phyloP scores from a whole-genome alignment of 2,888 invertebrate genomes.

The Phalera bucephala region DNA sequence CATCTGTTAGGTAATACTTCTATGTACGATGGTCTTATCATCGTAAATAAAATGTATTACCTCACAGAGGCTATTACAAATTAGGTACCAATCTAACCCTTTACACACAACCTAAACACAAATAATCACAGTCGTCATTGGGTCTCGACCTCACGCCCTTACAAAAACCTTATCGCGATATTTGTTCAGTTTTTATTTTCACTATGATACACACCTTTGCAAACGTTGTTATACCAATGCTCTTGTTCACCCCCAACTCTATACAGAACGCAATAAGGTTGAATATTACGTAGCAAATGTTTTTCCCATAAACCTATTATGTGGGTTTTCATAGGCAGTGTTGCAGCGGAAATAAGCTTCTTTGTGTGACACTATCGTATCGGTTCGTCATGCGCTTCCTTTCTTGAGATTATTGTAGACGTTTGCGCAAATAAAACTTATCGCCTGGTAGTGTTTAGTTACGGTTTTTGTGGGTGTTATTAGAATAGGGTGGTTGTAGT shows the following conservation, averaged over 20 bases:
- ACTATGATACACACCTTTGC: constrained; percentile 65
- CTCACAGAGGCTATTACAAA: constrained; percentile 35
- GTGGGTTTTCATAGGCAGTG: constrained; percentile 58
- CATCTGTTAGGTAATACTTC: no score
- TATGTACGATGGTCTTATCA: no score
- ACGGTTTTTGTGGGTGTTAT: constrained; percentile 23
- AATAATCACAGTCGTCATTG: constrained; percentile 61
- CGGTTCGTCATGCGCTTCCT: constrained; percentile 78
- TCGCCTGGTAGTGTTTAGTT: constrained; percentile 42
- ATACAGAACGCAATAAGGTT: constrained; percentile 21
- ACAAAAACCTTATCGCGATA: constrained; percentile 76
- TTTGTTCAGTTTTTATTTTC: constrained; percentile 81
- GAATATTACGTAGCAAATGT: constrained; percentile 25
- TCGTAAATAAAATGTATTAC: background rate
- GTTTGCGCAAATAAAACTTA: constrained; percentile 73
- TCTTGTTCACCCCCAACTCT: constrained; percentile 3
- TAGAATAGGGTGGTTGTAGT: background rate
- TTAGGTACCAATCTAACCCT: constrained; percentile 38
- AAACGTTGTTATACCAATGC: constrained; percentile 32
- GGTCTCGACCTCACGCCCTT: constrained; percentile 76
- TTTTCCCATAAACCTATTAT: constrained; percentile 38
- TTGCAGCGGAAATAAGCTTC: constrained; percentile 79
- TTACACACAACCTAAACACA: constrained; percentile 22
- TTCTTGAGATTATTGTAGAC: constrained; percentile 76
- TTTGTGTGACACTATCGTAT: constrained; percentile 77